phyloP scores from a whole-genome alignment of 2,113 vertebrate species.

The Xiphorhynchus elegans region DNA sequence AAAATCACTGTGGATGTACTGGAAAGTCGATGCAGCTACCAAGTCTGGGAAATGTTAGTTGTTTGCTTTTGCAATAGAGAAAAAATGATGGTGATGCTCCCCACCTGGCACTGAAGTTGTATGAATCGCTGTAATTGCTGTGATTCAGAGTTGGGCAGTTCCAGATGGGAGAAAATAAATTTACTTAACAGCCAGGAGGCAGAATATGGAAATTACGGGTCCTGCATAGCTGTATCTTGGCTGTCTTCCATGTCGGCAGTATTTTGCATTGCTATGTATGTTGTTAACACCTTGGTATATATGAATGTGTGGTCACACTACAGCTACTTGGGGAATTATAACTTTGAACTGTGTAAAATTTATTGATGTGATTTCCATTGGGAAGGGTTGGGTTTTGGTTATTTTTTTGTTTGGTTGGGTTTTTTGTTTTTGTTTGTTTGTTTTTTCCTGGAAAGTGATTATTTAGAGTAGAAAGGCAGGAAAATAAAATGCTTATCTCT shows the following conservation, averaged over 20 bases:
- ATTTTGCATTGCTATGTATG: constrained; percentile 28
- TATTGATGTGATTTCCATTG: not conserved
- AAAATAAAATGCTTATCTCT: not conserved
- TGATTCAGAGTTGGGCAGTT: not conserved
- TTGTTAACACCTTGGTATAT: constrained; percentile 61
- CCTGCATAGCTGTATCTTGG: constrained; percentile 30
- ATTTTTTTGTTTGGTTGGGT: not conserved
- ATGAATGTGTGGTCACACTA: constrained; percentile 35
- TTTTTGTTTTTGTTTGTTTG: not conserved
- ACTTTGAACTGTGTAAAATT: not conserved
- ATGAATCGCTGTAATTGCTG: not conserved
- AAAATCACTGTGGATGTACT: not conserved
- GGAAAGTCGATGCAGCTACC: not conserved
- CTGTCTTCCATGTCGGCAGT: not conserved
- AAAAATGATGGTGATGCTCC: not conserved
- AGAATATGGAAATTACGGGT: constrained; percentile 29
- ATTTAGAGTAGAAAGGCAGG: not conserved
- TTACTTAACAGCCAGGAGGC: not conserved
- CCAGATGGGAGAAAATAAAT: not conserved
- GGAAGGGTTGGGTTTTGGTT: not conserved
- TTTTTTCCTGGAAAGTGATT: not conserved
- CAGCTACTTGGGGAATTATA: constrained; percentile 47
- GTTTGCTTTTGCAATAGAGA: not conserved
- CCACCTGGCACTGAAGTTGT: not conserved
- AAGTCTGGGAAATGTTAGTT: not conserved